phyloP scores from a whole-genome alignment of 2,888 invertebrate species.

The Fissipunctia ypsillon region DNA sequence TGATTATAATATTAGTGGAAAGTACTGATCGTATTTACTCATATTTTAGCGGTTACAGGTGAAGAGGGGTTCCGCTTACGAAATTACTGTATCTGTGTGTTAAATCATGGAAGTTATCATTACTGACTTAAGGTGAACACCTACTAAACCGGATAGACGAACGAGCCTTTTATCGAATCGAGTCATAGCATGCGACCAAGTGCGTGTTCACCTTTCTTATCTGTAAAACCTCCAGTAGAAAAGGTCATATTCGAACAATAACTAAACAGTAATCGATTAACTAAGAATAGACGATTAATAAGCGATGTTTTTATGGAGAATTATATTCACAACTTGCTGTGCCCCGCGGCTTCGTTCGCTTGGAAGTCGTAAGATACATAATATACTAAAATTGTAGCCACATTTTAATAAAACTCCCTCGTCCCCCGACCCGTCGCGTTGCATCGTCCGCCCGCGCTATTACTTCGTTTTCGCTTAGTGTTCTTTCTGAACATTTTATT shows the following conservation, averaged over 20 bases:
- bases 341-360: no score
- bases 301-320: no score
- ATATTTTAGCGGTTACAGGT: no score
- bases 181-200: neutral
- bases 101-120: neutral
- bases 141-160: neutral
- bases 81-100: constrained; percentile 8
- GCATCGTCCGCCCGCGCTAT: no score
- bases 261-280: constrained; percentile 8
- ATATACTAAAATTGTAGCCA: no score
- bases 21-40: neutral
- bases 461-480: no score
- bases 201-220: constrained; percentile 11
- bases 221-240: constrained; percentile 4
- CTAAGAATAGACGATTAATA: no score
- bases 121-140: neutral
- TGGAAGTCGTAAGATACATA: no score
- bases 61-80: neutral
- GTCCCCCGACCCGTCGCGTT: no score
- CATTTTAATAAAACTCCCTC: no score
- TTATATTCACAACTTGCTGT: no score
- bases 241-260: neutral
- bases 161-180: neutral
- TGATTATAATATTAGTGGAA: constrained; percentile 8
- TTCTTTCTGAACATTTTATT: no score